Conservation (phyloP, 1,140 invertebrate species). For the Scaptodrosophila lebanonensis region DNA sequence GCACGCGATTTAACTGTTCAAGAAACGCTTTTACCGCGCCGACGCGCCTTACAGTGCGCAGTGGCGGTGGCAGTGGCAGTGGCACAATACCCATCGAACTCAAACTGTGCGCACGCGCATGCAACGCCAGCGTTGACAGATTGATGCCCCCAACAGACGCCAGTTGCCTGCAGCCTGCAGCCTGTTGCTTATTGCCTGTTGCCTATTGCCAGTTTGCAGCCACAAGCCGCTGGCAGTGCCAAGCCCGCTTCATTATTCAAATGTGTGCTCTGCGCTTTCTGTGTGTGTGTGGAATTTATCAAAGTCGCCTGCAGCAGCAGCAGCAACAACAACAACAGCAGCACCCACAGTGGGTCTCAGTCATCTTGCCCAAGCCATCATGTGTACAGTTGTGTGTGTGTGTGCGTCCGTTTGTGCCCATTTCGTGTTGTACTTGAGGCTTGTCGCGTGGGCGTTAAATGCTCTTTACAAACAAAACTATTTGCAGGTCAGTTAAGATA, state of each 20-base stretch:
- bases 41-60: conserved; percentile 34
- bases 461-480: conserved; percentile 42
- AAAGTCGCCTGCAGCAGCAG: conserved; percentile 43
- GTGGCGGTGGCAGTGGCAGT: conserved; percentile 33
- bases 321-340: conserved; percentile 5
- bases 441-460: conserved; percentile 58
- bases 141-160: conserved; percentile 65
- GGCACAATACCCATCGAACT: conserved; percentile 70
- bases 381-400: conserved; percentile 25
- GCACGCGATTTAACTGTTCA: conserved; percentile 39
- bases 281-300: conserved; percentile 71
- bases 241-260: conserved; percentile 69
- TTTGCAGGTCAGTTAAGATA: conserved; percentile 66
- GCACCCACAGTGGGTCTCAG: neutral
- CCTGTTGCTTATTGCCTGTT: neutral
- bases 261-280: no score
- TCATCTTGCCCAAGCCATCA: no score
- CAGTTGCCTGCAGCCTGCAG: neutral
- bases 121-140: conserved; percentile 72
- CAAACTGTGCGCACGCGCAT: conserved; percentile 70
- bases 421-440: conserved; percentile 32
- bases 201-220: no score
- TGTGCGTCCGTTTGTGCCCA: conserved; percentile 31
- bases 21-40: conserved; percentile 2
- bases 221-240: conserved; percentile 7